Base-by-base conservation (phyloP, 2,888 invertebrate species). In the Leptinotarsa haldemani region DNA sequence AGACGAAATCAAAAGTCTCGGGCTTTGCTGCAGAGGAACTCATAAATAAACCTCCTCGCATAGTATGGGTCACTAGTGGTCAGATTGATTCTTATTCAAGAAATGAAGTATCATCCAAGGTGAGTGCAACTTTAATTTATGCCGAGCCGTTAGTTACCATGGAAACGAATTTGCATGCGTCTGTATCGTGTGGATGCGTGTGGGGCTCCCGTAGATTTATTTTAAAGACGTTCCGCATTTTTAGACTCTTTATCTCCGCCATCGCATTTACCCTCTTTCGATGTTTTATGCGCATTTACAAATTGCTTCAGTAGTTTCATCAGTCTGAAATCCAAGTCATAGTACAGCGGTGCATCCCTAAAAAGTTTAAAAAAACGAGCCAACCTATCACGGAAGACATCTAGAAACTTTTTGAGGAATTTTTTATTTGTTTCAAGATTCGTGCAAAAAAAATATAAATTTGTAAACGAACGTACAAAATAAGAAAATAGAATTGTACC, bases 101-200 rank as follows among this genome's bases (percentile, higher is more conserved):
- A 83, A 83, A 84, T 84, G 84, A 84, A 83, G 82, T 84, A 84
- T 84, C 82, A 81, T 80, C 83, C 79, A 83, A 82, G 61, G 81
- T 83, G 82, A 81, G 83, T 81, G 83, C 83, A 82, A 69, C 79
- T 80, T 83, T 84, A 85, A 85, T 85, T 85, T 85, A 85, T 84
- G 82, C 83, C 81, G 82, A 84, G 84, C 84, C 84, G 83, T 84
- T 83, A 81, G 85, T 85, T 83, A 74, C 84, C 84, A 84, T 85
- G 84, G 85, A 80, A 84, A 85, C 85, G 77, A 84, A 86, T 85
- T 85, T 85, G 85, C 85, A 85, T 86, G 84, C 83, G 81, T 83
- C 82, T 83, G 80, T 81, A 78, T 77, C 72, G 81, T 80, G 78
- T 79, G 78, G 80, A 78, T 70, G 76, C 78, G 77, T 79, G 78